Base-by-base conservation (phyloP, 2,888 invertebrate species). In the Ornithoptera alexandrae region DNA sequence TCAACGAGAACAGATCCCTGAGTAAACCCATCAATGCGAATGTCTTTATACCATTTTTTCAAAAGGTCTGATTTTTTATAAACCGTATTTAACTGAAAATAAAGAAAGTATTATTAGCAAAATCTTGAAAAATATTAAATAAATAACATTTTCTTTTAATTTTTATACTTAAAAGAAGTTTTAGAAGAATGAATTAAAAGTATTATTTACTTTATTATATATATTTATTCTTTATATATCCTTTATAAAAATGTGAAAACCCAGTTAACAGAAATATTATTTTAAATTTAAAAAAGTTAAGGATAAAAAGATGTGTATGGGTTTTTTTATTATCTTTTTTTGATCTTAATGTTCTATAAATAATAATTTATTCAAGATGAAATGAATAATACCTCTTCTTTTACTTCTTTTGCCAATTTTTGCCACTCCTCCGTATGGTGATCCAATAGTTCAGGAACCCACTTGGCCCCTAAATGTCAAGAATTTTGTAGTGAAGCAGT, bases 371-470 rank as follows among this genome's bases (percentile, higher is more conserved):
- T 42, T 72, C 10, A 57, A 39, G 2, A 22, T 58, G 1, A 1
- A 22, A 20, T 62, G 8, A 20, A 39, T 10, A 39, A 42, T 65
- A 65, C 97, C 94, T 97, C 96, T 75, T 94, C 94, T 87, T 96
- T 95, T 56, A 97, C 95, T 81, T 96, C 96, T 77, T 95, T 94
- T 0, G 97, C 97, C 53, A 97, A 90, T 73, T 94, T 94, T 83
- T 97, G 96, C 96, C 97, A 98, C 86, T 97, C 97, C 70, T 95
- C 93, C 0, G 97, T 97, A 81, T 97, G 97, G 77, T 97, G 95
- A 86, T 97, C 97, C 63, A 97, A 89, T 53, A 97, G 89, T 84
- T 97, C 97, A 0, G 97, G 97, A 61, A 96, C 94, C 97, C 97
- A 98, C 80, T 94, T 94, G 0, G 95, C 96, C 50, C 96, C 93